Evolutionary conservation across 2,888 invertebrate genomes (phyloP).

Genomic region (Liodrosophila aerea): DNA sequence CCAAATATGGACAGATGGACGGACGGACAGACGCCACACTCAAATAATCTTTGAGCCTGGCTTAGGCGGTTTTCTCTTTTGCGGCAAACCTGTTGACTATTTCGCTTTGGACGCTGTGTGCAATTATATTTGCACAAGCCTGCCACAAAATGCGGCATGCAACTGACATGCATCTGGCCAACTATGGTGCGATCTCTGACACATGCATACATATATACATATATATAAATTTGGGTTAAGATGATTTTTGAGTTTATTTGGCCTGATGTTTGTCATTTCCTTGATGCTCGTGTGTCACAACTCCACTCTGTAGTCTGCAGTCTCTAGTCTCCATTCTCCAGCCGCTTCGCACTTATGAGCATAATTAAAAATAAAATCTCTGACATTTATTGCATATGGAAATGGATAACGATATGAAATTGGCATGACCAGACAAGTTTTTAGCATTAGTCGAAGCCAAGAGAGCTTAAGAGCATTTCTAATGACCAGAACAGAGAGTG

Average conservation of each 20-base stretch:
- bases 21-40: slow-evolving; percentile 16
- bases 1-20: slow-evolving; percentile 50
- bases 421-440: slow-evolving; percentile 21
- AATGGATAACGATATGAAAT: slow-evolving; percentile 25
- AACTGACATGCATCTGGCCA: slow-evolving; percentile 55
- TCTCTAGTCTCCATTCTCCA: not conserved
- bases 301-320: not conserved
- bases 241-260: slow-evolving; percentile 68
- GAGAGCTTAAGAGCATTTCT: too few relatives aligned
- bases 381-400: slow-evolving; percentile 42
- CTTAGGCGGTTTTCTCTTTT: slow-evolving; percentile 58
- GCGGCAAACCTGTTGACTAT: slow-evolving; percentile 19
- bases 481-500: slow-evolving; percentile 1
- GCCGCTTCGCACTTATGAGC: slow-evolving; percentile 19
- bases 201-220: slow-evolving; percentile 31
- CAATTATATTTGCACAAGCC: slow-evolving; percentile 51
- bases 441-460: too few relatives aligned
- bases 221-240: slow-evolving; percentile 66
- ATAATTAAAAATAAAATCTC: slow-evolving; percentile 54
- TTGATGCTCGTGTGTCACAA: slow-evolving; percentile 44
- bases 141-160: slow-evolving; percentile 44
- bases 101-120: slow-evolving; percentile 44
- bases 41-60: slow-evolving; percentile 17
- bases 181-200: slow-evolving; percentile 59
- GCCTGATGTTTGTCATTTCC: slow-evolving; percentile 68